A percentile compares a stretch with the other conserved stretches of the same genome.
Evolutionary conservation across 2,797 vertebrate species (phyloP).

Genomic region (Poeciliopsis paucimaculata): DNA sequence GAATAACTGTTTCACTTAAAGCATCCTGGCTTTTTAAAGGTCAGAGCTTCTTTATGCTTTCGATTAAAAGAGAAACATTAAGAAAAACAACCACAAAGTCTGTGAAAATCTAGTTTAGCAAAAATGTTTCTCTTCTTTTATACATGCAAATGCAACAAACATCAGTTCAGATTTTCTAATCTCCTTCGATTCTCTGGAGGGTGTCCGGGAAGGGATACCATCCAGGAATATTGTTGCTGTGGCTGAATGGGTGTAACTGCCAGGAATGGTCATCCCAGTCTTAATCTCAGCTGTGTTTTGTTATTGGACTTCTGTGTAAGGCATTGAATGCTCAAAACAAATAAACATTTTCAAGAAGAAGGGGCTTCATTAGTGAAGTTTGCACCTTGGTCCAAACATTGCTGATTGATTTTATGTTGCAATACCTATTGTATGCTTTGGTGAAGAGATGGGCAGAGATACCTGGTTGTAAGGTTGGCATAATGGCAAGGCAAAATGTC

Average conservation of each 20-base stretch:
- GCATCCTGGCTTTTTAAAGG: too few species aligned
- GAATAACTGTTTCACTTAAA: neutral
- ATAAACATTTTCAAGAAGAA: neutral
- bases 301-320: too few species aligned
- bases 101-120: neutral
- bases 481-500: neutral
- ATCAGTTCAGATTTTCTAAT: neutral
- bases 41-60: too few species aligned
- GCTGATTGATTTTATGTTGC: neutral
- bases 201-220: neutral
- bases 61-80: too few species aligned
- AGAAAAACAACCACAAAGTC: neutral
- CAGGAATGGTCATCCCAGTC: too few species aligned
- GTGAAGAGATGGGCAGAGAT: neutral
- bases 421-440: neutral
- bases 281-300: neutral
- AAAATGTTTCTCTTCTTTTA: neutral
- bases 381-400: neutral
- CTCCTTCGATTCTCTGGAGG: neutral
- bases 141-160: too few species aligned
- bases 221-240: neutral
- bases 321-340: neutral
- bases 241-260: neutral
- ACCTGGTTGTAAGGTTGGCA: neutral
- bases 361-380: neutral